Percentiles rank a stretch among this genome's conserved stretches.
Evolutionary conservation across 2,797 vertebrate species (phyloP).

Genomic region (Rhinatrema bivittatum): DNA sequence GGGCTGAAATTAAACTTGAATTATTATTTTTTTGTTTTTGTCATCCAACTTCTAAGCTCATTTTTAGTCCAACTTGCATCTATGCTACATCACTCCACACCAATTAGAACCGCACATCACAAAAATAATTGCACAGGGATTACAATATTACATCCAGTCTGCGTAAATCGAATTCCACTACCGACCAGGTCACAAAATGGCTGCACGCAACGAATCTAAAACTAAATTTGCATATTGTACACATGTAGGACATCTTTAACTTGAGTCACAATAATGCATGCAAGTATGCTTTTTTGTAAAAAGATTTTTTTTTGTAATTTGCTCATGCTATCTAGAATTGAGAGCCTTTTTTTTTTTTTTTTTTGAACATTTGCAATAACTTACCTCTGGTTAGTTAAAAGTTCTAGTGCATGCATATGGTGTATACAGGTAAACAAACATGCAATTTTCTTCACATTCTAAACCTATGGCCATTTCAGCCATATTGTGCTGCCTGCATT

Average conservation of each 20-base stretch:
- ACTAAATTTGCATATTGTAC: slow-evolving; percentile 80
- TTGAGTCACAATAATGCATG: slow-evolving; percentile 90
- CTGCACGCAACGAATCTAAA: slow-evolving; percentile 85
- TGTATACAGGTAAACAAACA: slow-evolving; percentile 82
- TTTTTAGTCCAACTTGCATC: slow-evolving; percentile 59
- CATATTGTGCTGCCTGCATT: slow-evolving; percentile 86
- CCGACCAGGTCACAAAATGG: slow-evolving; percentile 78
- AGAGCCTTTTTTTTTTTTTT: slow-evolving; percentile 42
- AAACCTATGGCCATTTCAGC: slow-evolving; percentile 76
- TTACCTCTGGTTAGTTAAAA: slow-evolving; percentile 67
- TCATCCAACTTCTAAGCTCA: slow-evolving; percentile 39
- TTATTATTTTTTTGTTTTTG: slow-evolving; percentile 21
- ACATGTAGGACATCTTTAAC: slow-evolving; percentile 83
- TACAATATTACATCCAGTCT: slow-evolving; percentile 87
- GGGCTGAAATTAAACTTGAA: slow-evolving; percentile 53
- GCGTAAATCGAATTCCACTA: slow-evolving; percentile 76
- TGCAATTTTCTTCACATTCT: slow-evolving; percentile 86
- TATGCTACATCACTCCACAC: slow-evolving; percentile 75
- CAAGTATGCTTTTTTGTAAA: slow-evolving; percentile 77
- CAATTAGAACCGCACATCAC: slow-evolving; percentile 85
- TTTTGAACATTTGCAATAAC: slow-evolving; percentile 72
- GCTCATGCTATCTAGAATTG: slow-evolving; percentile 86
- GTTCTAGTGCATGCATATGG: slow-evolving; percentile 85
- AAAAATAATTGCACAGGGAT: slow-evolving; percentile 85
- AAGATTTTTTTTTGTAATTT: slow-evolving; percentile 68